phyloP scores from a whole-genome alignment of 2,797 vertebrate species.

The Lacerta bilineata region DNA sequence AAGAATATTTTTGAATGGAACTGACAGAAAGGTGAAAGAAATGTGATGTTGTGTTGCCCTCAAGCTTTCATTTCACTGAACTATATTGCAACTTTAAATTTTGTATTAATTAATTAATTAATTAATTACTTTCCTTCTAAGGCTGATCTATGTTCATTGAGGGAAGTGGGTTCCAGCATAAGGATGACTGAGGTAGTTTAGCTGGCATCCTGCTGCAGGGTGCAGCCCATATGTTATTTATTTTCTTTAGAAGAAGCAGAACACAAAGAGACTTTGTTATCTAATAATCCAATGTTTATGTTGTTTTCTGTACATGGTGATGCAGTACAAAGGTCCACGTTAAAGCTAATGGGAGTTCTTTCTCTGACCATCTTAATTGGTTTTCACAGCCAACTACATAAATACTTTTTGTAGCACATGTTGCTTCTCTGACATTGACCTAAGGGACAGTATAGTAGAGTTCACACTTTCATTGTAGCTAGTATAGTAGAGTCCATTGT shows the following conservation, averaged over 20 bases:
- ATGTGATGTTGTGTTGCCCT: slow-evolving; percentile 60
- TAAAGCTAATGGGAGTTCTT: neutral
- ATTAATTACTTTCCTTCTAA: slow-evolving; percentile 49
- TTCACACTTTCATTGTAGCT: no score
- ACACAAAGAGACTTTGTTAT: neutral
- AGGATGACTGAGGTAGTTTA: neutral
- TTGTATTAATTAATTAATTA: slow-evolving; percentile 42
- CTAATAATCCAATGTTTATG: slow-evolving; percentile 41
- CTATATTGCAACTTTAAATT: slow-evolving; percentile 56
- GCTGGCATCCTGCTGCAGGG: slow-evolving; percentile 15
- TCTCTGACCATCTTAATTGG: neutral
- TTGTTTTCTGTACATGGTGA: slow-evolving; percentile 34
- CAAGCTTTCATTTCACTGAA: slow-evolving; percentile 31
- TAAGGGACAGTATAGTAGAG: no score
- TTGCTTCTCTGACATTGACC: neutral
- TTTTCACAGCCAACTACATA: neutral
- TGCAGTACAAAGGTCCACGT: neutral
- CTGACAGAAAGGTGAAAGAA: slow-evolving; percentile 90
- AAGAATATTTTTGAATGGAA: slow-evolving; percentile 95
- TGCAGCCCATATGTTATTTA: slow-evolving; percentile 51
- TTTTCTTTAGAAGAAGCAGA: slow-evolving; percentile 35
- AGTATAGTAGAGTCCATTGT: no score
- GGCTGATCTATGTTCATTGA: slow-evolving; percentile 27
- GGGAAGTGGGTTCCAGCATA: neutral
- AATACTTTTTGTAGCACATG: neutral